Percentiles rank a stretch among this genome's conserved stretches.
Conservation (phyloP, 1,140 invertebrate genomes). For the Drosophila murphyi region DNA sequence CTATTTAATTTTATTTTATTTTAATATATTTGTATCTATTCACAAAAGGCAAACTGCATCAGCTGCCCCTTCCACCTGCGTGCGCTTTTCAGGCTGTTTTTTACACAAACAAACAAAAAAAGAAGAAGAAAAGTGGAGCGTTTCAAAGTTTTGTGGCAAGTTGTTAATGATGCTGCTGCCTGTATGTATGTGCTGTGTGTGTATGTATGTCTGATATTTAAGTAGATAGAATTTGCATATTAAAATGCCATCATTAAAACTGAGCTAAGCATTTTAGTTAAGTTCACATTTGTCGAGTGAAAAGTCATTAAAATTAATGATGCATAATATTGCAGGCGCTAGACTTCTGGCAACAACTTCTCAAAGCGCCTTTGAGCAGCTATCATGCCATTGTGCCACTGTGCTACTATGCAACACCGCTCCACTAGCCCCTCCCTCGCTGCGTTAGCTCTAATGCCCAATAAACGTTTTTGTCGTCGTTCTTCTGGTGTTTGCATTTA, state of each 20-base stretch:
- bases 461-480: slow-evolving; percentile 7
- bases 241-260: slow-evolving; percentile 46
- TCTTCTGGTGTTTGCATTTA: not conserved
- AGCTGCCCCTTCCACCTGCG: not conserved
- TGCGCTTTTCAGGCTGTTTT: not conserved
- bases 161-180: slow-evolving; percentile 39
- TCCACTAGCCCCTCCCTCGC: not conserved
- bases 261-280: slow-evolving; percentile 31
- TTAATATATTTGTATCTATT: no score
- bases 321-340: slow-evolving; percentile 37
- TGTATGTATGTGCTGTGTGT: not conserved
- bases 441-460: slow-evolving; percentile 6
- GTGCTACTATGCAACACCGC: not conserved
- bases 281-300: slow-evolving; percentile 29
- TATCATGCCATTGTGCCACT: no score
- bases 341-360: not conserved
- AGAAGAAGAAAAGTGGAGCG: not conserved
- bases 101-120: not conserved
- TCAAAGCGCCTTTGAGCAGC: not conserved
- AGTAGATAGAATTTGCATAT: slow-evolving; percentile 24
- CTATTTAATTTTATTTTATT: no score
- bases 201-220: not conserved
- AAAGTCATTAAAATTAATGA: slow-evolving; percentile 82
- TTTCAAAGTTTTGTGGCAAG: slow-evolving; percentile 18
- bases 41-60: no score